Evolutionary conservation across 30 jellyfish, hydroid and myxozoan species (phyloP), one percentile per base, ranked within the genome.

Genomic region (Hydractinia symbiolongicarpus): DNA sequence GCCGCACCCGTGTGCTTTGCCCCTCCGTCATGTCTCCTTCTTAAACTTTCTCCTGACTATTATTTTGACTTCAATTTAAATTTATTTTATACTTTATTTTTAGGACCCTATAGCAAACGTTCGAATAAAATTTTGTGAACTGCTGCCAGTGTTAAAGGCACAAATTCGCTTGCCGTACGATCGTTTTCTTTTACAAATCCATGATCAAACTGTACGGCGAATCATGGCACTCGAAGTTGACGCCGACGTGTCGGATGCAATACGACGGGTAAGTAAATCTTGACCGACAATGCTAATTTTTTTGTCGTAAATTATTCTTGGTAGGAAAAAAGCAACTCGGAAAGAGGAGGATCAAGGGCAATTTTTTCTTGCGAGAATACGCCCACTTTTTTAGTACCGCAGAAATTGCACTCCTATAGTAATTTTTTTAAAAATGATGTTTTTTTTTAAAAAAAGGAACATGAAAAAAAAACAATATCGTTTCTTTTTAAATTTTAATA

Each of bases 91-190:
- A 30, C 44, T 30, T 73, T 9, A 50, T 50, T 50, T 55, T 50
- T 71, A 90, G 97, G 97, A 90, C 76, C 97, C 97, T 8, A 89
- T 90, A 10, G 95, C 86, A 21, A 90, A 85, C 78, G 95, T 90
- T 54, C 95, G 97, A 5, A 50, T 90, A 69, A 78, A 83, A 50
- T 90, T 90, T 30, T 90, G 97, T 81, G 55, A 71, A 50, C 53
- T 82, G 82, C 83, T 77, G 17, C 97, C 97, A 20, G 57, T 89
- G 14, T 78, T 90, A 58, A 90, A 90, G 67, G 85, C 95, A 50
- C 95, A 81, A 78, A 81, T 90, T 44, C 73, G 77, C n/a, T 73
- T 90, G n/a, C 97, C 97, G 2, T 81, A 83, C 19, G 95, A 90
- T 55, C 88, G 97, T 54, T 76, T 87, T 17, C 76, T 90, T 53